Base-by-base conservation (phyloP, 2,888 invertebrate genomes). In the Ditula angustiorana region DNA sequence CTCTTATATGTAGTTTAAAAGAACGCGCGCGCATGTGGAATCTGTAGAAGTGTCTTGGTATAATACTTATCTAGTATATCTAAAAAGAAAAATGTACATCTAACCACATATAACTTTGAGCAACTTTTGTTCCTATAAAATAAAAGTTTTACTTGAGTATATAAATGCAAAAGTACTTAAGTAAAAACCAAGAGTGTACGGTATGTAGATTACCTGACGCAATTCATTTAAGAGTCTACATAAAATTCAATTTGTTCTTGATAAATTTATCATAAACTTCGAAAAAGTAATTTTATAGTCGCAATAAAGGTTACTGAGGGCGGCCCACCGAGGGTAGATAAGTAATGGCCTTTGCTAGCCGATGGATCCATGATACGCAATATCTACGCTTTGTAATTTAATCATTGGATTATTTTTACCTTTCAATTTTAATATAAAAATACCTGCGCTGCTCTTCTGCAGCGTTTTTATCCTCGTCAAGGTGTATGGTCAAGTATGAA, bases 211-310 rank as follows among this genome's bases (percentile, higher is more conserved):
- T 23, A 46, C 46, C 21, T 46, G 23, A 16, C 46, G 46, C 46
- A 50, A 52, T 7, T 30, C 44, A 61, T 55, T 61, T 46, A 4
- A 44, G 30, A 30, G 44, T 24, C n/a, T 16, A 35, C 28, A 24
- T 11, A 26, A 46, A 46, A 55, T 55, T 61, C 46, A 53, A 44
- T 53, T 53, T 55, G 30, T 61, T 30, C 46, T 33, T 61, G 44
- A 61, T 55, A 55, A 61, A 61, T 44, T 46, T 47, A 33, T 55
- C 53, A 47, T 61, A 61, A 61, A 61, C 44, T 55, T 55, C 35
- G 61, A 55, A 61, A 55, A 61, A 61, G 35, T 55, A 61, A 55
- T 61, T 61, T 61, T 47, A 61, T 61, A 26, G 61, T 35, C 46
- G 55, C 61, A 47, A 61, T 55, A 47, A 61, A 61, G 55, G 52